A percentile compares a stretch with the other conserved stretches of the same genome.
Conservation (phyloP, 1,140 invertebrate species). For the Caenorhabditis inopinata region DNA sequence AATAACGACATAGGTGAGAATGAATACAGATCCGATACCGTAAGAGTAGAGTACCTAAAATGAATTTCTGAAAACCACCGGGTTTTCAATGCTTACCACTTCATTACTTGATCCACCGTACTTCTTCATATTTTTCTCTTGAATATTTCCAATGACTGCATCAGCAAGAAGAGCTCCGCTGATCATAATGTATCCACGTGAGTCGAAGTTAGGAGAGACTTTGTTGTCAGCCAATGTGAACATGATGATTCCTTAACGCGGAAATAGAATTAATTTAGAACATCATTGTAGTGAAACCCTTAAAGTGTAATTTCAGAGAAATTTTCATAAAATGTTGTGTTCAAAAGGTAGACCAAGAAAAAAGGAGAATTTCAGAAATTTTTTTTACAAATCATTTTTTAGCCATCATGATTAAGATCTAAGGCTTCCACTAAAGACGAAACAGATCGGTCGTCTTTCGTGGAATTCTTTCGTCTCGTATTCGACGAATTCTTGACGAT, state of each 20-base stretch:
- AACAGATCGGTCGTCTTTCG: too few relatives aligned
- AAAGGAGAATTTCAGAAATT: too few relatives aligned
- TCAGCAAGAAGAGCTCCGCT: conserved; percentile 81
- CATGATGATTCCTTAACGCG: conserved; percentile 74
- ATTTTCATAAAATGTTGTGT: too few relatives aligned
- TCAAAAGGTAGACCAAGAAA: too few relatives aligned
- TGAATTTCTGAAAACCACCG: too few relatives aligned
- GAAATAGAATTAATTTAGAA: neutral
- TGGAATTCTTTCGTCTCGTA: too few relatives aligned
- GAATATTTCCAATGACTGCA: conserved; percentile 90
- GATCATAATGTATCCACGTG: conserved; percentile 80
- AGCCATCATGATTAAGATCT: too few relatives aligned
- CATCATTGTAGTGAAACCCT: neutral
- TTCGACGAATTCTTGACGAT: too few relatives aligned
- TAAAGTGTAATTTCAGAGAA: too few relatives aligned
- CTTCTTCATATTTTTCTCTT: conserved; percentile 87
- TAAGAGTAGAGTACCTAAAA: conserved; percentile 82
- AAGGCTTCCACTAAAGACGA: too few relatives aligned
- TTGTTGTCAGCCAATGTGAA: conserved; percentile 89
- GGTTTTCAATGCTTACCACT: conserved; percentile 74
- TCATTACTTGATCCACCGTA: conserved; percentile 81
- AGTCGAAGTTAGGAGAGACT: conserved; percentile 83
- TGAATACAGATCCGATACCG: conserved; percentile 81
- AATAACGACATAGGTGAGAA: conserved; percentile 76
- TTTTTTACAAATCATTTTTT: too few relatives aligned